Percentiles rank a stretch among this genome's conserved stretches.
phyloP scores from a whole-genome alignment of 2,113 vertebrate genomes.

The Ariopsis seemanni region DNA sequence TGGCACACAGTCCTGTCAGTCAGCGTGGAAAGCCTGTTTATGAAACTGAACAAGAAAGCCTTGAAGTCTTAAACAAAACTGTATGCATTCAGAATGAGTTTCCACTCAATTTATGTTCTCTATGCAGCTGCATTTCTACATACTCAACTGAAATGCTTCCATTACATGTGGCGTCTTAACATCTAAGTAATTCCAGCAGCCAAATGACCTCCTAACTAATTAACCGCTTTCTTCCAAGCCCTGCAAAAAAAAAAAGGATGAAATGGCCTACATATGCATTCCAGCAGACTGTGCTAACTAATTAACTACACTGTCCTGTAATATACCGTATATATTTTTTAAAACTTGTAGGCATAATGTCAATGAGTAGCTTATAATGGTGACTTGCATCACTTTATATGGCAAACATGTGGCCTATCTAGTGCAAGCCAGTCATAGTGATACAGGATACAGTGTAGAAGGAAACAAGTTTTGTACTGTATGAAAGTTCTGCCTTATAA shows the following conservation, averaged over 20 bases:
- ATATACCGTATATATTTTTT: not conserved
- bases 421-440: not conserved
- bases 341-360: not conserved
- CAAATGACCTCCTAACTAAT: constrained; percentile 26
- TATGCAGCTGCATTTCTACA: constrained; percentile 40
- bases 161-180: constrained; percentile 8
- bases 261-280: constrained; percentile 2
- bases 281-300: not conserved
- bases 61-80: constrained; percentile 1
- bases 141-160: constrained; percentile 36
- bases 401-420: not conserved
- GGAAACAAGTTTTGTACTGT: not conserved
- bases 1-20: constrained; percentile 15
- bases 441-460: not conserved
- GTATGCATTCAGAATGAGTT: constrained; percentile 31
- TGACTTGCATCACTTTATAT: not conserved
- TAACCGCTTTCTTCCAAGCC: not conserved
- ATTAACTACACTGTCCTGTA: not conserved
- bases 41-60: constrained; percentile 7
- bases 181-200: constrained; percentile 25
- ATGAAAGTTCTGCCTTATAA: not conserved
- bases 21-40: constrained; percentile 15
- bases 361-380: not conserved
- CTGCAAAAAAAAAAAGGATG: not conserved
- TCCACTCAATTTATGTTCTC: constrained; percentile 27